Percentiles rank a stretch among this genome's conserved stretches.
Evolutionary conservation across 2,113 vertebrate species (phyloP).

Genomic region (Takifugu bimaculatus): DNA sequence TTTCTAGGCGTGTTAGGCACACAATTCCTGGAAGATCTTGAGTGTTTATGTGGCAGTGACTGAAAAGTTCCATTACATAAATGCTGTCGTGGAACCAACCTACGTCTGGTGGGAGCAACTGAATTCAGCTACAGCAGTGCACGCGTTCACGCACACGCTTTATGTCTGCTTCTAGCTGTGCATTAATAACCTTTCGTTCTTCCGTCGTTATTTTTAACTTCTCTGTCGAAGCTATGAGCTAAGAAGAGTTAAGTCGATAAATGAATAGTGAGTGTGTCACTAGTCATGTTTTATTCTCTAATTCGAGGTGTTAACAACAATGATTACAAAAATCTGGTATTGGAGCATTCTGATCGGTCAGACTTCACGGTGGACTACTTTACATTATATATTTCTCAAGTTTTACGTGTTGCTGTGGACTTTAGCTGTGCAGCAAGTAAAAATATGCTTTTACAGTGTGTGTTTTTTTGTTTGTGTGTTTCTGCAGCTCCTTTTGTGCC

Average conservation of each 20-base stretch:
- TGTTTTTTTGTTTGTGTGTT: background rate
- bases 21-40: background rate
- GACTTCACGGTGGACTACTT: background rate
- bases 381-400: background rate
- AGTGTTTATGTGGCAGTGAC: constrained; percentile 42
- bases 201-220: no score
- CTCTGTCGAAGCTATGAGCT: background rate
- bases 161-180: no score
- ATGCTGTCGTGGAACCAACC: background rate
- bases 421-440: background rate
- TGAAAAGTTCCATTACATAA: constrained; percentile 28
- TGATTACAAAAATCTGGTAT: no score
- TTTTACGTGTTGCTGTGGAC: background rate
- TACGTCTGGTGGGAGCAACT: no score
- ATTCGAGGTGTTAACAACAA: no score
- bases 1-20: rapidly evolving
- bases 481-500: background rate
- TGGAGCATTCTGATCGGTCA: no score
- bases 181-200: no score
- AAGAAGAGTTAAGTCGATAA: background rate
- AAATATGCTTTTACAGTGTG: background rate
- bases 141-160: no score
- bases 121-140: no score
- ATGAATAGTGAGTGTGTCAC: no score
- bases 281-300: no score